A percentile compares a stretch with the other conserved stretches of the same genome.
phyloP scores from a whole-genome alignment of 2,113 vertebrate species.

The Dasypus novemcinctus region DNA sequence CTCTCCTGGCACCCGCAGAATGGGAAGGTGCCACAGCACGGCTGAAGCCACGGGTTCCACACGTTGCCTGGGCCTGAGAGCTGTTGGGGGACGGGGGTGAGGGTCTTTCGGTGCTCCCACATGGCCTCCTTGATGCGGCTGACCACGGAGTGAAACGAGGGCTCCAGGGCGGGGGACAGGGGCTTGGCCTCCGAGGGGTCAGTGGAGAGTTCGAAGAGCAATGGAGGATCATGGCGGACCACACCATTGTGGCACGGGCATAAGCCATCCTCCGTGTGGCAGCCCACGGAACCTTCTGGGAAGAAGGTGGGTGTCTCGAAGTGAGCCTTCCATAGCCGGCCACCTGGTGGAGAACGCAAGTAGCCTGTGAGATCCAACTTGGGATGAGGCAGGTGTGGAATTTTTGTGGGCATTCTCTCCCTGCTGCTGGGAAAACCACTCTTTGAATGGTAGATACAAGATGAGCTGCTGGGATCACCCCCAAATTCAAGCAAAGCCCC shows the following conservation, averaged over 20 bases:
- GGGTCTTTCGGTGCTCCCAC: slow-evolving; percentile 77
- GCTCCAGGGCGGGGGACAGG: slow-evolving; percentile 79
- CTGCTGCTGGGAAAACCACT: no score
- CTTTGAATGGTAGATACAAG: no score
- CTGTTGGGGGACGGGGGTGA: slow-evolving; percentile 82
- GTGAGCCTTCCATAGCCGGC: slow-evolving; percentile 88
- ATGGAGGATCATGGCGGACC: slow-evolving; percentile 84
- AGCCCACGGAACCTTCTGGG: slow-evolving; percentile 83
- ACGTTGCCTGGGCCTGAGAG: slow-evolving; percentile 81
- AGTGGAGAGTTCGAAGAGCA: slow-evolving; percentile 86
- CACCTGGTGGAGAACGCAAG: slow-evolving; percentile 78
- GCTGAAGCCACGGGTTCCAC: no score
- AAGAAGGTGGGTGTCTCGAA: slow-evolving; percentile 88
- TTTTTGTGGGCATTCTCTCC: no score
- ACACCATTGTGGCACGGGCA: slow-evolving; percentile 84
- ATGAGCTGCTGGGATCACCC: no score
- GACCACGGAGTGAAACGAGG: slow-evolving; percentile 77
- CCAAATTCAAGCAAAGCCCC: no score
- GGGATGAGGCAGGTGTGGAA: no score
- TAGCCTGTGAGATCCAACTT: no score
- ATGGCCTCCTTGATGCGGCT: slow-evolving; percentile 79
- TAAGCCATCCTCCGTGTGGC: slow-evolving; percentile 77
- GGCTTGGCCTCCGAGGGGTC: slow-evolving; percentile 88
- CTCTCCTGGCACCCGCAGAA: slow-evolving; percentile 74
- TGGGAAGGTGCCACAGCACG: slow-evolving; percentile 88